Evolutionary conservation across 1,140 invertebrate genomes (phyloP), one percentile per base, ranked within the genome.

Genomic region (Drosophila biarmipes): DNA sequence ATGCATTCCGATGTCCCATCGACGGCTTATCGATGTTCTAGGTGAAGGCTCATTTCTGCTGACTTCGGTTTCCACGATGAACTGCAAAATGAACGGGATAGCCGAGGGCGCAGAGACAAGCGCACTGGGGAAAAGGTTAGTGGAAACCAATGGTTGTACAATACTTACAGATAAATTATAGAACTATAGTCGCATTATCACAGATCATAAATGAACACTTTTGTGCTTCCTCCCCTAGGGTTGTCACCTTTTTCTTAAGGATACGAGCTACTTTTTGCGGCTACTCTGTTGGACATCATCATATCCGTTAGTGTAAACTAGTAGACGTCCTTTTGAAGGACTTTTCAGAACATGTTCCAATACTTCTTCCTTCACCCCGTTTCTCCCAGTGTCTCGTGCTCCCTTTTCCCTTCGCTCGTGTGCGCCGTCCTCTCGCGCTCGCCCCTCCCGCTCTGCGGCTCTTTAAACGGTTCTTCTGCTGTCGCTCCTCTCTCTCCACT

Each of bases 1-100:
- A 40, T 31, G 12, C 24, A 24, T 21, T 2, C 17, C 38, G 34
- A 37, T 21, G 38, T 29, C 27, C 29, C 63, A 37, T 54, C 52
- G 63, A 68, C 17, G 21, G 15, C 17, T 24, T 81, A 67, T 71
- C 43, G 48, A 58, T 69, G 72, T 27, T 35, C 29, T 27, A 19
- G 31, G 5, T 11, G 15, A 48, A 5, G 24, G 7, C 3, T 24
- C 48, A 52, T 40, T 78, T 78, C 53, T 51, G 80, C 77, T 79
- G 77, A 79, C 62, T 73, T 51, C 45, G 55, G 52, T 72, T 52
- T 55, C 21, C 34, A 63, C 37, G 53, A 57, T n/a, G 53, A 69
- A 54, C 8, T 56, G 52, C 62, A 67, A 67, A 56, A 71, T 56
- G 73, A 85, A 85, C 76, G 81, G 80, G 76, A 86, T 85, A 59